A percentile compares a stretch with the other conserved stretches of the same genome.
Evolutionary conservation across 2,797 vertebrate genomes (phyloP).

Genomic region (Chromobotia macracanthus): DNA sequence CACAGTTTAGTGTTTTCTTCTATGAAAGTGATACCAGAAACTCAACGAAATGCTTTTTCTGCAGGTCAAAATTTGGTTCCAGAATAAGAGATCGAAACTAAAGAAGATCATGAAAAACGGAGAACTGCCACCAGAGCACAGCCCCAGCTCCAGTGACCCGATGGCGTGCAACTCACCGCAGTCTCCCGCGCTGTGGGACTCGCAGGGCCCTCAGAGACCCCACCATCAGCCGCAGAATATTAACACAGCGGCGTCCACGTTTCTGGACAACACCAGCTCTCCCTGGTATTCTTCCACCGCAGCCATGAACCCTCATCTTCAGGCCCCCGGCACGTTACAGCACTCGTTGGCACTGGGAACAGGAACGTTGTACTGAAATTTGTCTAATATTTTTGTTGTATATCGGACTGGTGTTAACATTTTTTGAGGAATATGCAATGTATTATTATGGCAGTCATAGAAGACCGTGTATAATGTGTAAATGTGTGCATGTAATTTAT

Average conservation of each 20-base stretch:
- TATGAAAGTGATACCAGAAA: slow-evolving; percentile 7
- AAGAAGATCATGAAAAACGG: slow-evolving; percentile 99
- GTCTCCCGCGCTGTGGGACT: slow-evolving; percentile 96
- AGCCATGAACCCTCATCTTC: slow-evolving; percentile 88
- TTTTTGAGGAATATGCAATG: slow-evolving; percentile 90
- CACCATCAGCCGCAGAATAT: slow-evolving; percentile 90
- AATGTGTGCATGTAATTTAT: slow-evolving; percentile 99
- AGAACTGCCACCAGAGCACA: slow-evolving; percentile 96
- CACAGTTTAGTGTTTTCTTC: neutral
- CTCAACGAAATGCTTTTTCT: slow-evolving; percentile 13
- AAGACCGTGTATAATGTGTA: slow-evolving; percentile 83
- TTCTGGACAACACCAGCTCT: slow-evolving; percentile 88
- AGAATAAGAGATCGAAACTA: slow-evolving; percentile 98
- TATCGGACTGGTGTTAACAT: slow-evolving; percentile 85
- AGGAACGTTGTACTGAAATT: slow-evolving; percentile 95
- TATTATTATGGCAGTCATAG: slow-evolving; percentile 86
- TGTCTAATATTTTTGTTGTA: slow-evolving; percentile 69
- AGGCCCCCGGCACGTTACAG: slow-evolving; percentile 90
- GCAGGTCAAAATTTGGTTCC: slow-evolving; percentile 99
- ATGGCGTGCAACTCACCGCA: slow-evolving; percentile 99
- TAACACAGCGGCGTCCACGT: slow-evolving; percentile 88
- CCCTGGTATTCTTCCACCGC: slow-evolving; percentile 90
- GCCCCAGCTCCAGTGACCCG: slow-evolving; percentile 97
- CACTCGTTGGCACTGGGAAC: slow-evolving; percentile 94
- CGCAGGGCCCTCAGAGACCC: slow-evolving; percentile 89